Evolutionary conservation across 2,113 vertebrate species (phyloP), one percentile per base, ranked within the genome.

Genomic region (Eulacestoma nigropectus): DNA sequence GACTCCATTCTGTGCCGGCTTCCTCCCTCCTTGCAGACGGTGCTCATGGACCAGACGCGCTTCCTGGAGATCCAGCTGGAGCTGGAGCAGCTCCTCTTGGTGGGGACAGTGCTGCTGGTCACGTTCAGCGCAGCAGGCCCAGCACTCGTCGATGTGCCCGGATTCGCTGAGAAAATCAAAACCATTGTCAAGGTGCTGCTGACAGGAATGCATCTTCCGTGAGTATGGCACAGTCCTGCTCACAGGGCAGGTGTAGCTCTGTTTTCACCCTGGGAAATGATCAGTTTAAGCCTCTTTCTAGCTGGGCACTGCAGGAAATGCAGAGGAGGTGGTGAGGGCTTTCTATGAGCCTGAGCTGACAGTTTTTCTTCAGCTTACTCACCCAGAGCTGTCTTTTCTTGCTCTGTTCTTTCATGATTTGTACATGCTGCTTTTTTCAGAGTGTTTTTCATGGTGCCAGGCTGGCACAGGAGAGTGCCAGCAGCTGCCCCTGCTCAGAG

Each of bases 41-140:
- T 99, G 83, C 78, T 99, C 65, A 99, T 99, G 99, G 99, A 99
- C 96, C 99, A 99, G 94, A 89, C 94, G 8, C 98, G 99, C 44
- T 99, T 99, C 86, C 98, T 98, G 96, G 99, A 99, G 95, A 98
- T 99, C 79, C 98, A 99, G 96, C 94, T 98, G 79, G 98, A 99
- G 94, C 93, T 98, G 59, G 98, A 98, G 72, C 98, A 97, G 22
- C 96, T 99, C 19, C 98, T 98, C 1, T 3, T 99, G 83, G 95
- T 98, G 14, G 99, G 99, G 29, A 98, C 99, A 0, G 94, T 99
- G 87, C 97, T 99, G 29, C 98, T 99, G 85, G 98, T 99, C 18
- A 98, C 98, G 0, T 99, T 99, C 97, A 99, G 98, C 18, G 98
- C 98, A 10, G 97, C 98, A 0, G 98, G 98, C 30, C 97, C 99